Conservation (phyloP, 2,888 invertebrate genomes). For the Encarsia formosa region DNA sequence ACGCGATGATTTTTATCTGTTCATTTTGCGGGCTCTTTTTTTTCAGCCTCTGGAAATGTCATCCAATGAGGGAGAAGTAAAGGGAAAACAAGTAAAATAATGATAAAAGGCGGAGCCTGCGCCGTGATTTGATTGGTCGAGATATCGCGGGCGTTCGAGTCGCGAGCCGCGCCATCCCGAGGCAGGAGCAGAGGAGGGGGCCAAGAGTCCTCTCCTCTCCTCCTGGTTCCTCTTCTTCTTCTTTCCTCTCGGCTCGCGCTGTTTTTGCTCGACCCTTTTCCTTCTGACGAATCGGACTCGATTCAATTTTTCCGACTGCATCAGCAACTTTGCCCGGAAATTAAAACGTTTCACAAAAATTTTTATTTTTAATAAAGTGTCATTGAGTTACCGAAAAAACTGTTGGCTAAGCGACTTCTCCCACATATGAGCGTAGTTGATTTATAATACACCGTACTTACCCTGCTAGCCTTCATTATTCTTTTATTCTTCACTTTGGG, state of each 20-base stretch:
- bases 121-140: constrained; percentile 52
- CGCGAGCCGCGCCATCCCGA: constrained; percentile 37
- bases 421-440: too few species aligned
- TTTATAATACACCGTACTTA: too few species aligned
- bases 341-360: too few species aligned
- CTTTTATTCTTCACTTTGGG: constrained; percentile 14
- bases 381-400: too few species aligned
- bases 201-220: constrained; percentile 39
- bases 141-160: constrained; percentile 49
- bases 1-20: neutral
- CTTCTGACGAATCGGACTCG: too few species aligned
- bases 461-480: constrained; percentile 8
- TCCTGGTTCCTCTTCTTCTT: constrained; percentile 25
- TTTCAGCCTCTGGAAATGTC: constrained; percentile 43
- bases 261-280: constrained; percentile 14
- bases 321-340: constrained; percentile 5
- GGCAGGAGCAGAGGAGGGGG: constrained; percentile 35
- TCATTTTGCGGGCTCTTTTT: neutral
- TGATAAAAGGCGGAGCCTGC: constrained; percentile 52
- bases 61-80: constrained; percentile 52
- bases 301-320: constrained; percentile 21
- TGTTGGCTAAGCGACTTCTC: too few species aligned
- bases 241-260: constrained; percentile 24
- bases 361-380: too few species aligned
- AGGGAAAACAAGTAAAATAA: constrained; percentile 53